These are phyloP conservation scores for Drosophila tropicalis DNA, from an alignment of 1,140 invertebrate species.

Conservation along the genomic window DNA sequence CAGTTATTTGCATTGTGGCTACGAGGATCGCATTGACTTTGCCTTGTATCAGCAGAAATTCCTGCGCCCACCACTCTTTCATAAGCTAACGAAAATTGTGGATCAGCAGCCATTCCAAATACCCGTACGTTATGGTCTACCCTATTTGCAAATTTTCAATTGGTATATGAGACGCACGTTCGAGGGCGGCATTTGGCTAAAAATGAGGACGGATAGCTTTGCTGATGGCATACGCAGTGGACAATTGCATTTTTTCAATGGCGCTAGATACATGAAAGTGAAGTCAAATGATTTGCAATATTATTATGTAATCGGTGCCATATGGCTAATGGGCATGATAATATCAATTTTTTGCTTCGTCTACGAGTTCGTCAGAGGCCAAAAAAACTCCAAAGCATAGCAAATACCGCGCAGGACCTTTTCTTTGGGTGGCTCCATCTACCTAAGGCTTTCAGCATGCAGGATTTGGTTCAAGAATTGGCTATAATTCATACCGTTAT, in stretches of 20 bases:
- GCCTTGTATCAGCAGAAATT: constrained; percentile 62
- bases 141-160: constrained; percentile 63
- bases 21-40: constrained; percentile 60
- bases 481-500: too few species aligned
- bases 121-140: constrained; percentile 47
- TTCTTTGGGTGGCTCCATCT: not conserved
- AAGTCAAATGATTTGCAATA: constrained; percentile 61
- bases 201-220: constrained; percentile 59
- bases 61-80: constrained; percentile 46
- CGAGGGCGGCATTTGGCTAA: constrained; percentile 54
- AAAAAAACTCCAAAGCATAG: not conserved
- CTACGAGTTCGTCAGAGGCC: constrained; percentile 3
- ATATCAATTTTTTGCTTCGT: constrained; percentile 36
- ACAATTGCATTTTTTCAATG: constrained; percentile 36
- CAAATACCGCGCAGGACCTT: not conserved
- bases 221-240: constrained; percentile 56
- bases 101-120: constrained; percentile 60
- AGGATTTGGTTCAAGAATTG: not conserved
- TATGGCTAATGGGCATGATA: constrained; percentile 55
- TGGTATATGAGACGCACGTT: constrained; percentile 56
- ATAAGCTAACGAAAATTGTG: constrained; percentile 45
- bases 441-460: not conserved
- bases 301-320: constrained; percentile 41
- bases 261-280: constrained; percentile 40
- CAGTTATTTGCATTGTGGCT: constrained; percentile 52